Base-by-base conservation (phyloP, 2,888 invertebrate species). In the Volucella inanis region DNA sequence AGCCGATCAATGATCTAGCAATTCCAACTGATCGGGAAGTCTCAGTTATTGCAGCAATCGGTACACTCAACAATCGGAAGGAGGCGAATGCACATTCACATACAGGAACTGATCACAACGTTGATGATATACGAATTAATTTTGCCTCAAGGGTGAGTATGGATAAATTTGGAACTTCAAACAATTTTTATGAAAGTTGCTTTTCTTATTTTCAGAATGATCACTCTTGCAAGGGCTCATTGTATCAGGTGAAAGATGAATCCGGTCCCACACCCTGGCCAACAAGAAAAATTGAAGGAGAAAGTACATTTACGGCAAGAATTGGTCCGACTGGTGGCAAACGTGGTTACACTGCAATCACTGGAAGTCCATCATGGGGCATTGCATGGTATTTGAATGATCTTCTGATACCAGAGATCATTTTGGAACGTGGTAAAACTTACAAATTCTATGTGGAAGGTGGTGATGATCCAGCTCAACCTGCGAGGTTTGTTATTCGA, bases 381-480 rank as follows among this genome's bases (percentile, higher is more conserved):
- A 96, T 98, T 87, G 96, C 97, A 15, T 98, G 97, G 97, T 98
- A 97, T 93, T 95, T 98, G 90, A 98, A 98, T 92, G 97, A 97
- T 89, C 93, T 95, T 87, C 94, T 98, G 18, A 97, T 98, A 87
- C 98, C 98, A 0, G 98, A 98, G 92, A 93, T 98, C 41, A 96
- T 96, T 67, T 96, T 98, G 82, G 97, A 97, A 90, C 93, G 98
- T 57, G 98, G 97, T 2, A 94, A 95, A 90, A 97, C 95, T 0
- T 98, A 98, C 92, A 96, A 95, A 43, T 98, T 98, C 91, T 91
- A 94, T 31, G 95, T 98, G 0, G 98, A 98, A 92, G 97, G 97
- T 49, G 97, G 97, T 9, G 94, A 95, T 87, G 96, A 97, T 90
- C 93, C 94, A 67, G 94, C 95, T 39, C 96, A 97, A 91, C 96